Evolutionary conservation across 2,888 invertebrate species (phyloP).

Genomic region (Thecophora atra): DNA sequence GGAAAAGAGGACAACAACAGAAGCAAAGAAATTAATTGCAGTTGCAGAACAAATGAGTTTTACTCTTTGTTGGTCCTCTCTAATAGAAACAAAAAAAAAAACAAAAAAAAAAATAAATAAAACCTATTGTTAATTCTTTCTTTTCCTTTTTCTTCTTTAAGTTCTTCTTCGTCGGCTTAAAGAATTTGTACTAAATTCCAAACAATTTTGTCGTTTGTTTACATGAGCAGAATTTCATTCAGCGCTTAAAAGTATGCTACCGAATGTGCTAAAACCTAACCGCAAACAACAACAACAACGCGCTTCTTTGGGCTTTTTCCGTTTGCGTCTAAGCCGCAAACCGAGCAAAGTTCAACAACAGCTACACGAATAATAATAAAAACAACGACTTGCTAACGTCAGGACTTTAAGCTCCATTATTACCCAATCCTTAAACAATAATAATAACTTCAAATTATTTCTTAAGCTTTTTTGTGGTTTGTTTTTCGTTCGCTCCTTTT

Average conservation of each 20-base stretch:
- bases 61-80: not conserved
- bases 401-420: constrained; percentile 41
- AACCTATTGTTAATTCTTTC: no score
- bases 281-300: constrained; percentile 20
- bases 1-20: not conserved
- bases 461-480: not conserved
- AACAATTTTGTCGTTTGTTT: constrained; percentile 29
- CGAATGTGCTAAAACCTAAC: constrained; percentile 31
- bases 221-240: constrained; percentile 34
- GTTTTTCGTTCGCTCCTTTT: not conserved
- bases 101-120: no score
- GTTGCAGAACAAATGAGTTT: not conserved
- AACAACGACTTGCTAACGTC: constrained; percentile 40
- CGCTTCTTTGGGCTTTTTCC: no score
- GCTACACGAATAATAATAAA: constrained; percentile 1
- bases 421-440: constrained; percentile 36
- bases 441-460: constrained; percentile 29
- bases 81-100: no score
- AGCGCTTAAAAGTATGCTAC: constrained; percentile 34
- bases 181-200: no score
- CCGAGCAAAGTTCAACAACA: constrained; percentile 13
- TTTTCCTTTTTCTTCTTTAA: not conserved
- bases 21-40: not conserved
- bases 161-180: not conserved
- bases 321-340: constrained; percentile 10